These are phyloP conservation scores for Florisuga fusca DNA, from an alignment of 2,797 vertebrate genomes.

Conservation along the genomic window DNA sequence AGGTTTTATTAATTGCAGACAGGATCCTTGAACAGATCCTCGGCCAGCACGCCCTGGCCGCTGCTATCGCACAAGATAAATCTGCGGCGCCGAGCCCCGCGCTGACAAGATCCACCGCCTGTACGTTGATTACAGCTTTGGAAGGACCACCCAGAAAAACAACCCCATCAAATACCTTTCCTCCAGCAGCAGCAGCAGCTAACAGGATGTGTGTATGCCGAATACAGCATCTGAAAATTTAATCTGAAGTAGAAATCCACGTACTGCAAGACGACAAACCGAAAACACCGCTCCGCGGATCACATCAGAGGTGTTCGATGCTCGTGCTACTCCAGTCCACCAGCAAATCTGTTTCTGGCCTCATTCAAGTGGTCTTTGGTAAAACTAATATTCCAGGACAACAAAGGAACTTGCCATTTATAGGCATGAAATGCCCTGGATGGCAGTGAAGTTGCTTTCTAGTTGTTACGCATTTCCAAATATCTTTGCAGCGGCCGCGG, in stretches of 20 bases:
- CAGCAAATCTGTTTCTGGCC: background rate
- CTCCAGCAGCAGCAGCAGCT: slow-evolving; percentile 12
- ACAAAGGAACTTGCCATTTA: background rate
- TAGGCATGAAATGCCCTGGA: background rate
- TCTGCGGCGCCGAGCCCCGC: background rate
- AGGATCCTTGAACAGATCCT: background rate
- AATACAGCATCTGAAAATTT: slow-evolving; percentile 24
- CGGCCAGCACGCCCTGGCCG: background rate
- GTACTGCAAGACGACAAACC: background rate
- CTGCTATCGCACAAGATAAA: slow-evolving; percentile 20
- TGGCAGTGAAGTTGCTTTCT: background rate
- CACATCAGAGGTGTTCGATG: accelerated
- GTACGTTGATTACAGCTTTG: accelerated
- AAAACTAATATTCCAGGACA: background rate
- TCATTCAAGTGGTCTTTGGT: background rate
- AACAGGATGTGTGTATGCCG: background rate
- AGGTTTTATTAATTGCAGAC: background rate
- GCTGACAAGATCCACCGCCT: background rate
- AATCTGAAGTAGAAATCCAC: background rate
- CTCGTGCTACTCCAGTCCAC: background rate
- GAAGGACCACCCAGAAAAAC: slow-evolving; percentile 42
- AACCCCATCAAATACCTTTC: background rate
- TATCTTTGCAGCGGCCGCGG: background rate
- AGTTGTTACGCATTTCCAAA: background rate
- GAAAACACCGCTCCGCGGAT: background rate